Evolutionary conservation across 2,113 vertebrate genomes (phyloP).

Genomic region (Ammodytes marinus): DNA sequence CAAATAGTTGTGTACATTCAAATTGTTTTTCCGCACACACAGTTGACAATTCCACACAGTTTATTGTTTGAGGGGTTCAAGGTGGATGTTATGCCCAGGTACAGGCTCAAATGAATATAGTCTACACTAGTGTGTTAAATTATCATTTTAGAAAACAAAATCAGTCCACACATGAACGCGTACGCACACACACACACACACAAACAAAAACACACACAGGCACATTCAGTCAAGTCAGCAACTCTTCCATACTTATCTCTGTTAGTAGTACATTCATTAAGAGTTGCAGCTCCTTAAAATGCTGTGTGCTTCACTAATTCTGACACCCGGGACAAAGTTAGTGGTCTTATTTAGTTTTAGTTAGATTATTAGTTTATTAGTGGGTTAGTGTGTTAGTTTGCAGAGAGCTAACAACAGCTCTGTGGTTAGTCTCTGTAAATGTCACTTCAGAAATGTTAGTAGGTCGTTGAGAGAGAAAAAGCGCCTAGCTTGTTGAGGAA

Average conservation of each 20-base stretch:
- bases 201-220: conserved; percentile 18
- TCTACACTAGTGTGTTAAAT: background rate
- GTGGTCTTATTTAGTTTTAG: conserved; percentile 52
- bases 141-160: background rate
- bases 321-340: conserved; percentile 41
- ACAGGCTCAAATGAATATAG: background rate
- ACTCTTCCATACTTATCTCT: conserved; percentile 3
- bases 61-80: background rate
- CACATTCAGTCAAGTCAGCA: background rate
- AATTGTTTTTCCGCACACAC: conserved; percentile 12
- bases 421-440: conserved; percentile 67
- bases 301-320: conserved; percentile 20
- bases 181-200: background rate
- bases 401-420: conserved; percentile 47
- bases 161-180: background rate
- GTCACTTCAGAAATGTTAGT: conserved; percentile 45
- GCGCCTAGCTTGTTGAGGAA: background rate
- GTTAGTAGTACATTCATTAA: conserved; percentile 47
- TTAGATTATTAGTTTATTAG: conserved; percentile 78
- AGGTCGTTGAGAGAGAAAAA: conserved; percentile 4
- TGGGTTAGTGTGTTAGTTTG: conserved; percentile 82
- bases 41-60: background rate
- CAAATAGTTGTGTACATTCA: conserved; percentile 2
- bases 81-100: background rate
- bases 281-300: conserved; percentile 16